Conservation (phyloP, 2,797 vertebrate genomes). For the Hirundo rustica region DNA sequence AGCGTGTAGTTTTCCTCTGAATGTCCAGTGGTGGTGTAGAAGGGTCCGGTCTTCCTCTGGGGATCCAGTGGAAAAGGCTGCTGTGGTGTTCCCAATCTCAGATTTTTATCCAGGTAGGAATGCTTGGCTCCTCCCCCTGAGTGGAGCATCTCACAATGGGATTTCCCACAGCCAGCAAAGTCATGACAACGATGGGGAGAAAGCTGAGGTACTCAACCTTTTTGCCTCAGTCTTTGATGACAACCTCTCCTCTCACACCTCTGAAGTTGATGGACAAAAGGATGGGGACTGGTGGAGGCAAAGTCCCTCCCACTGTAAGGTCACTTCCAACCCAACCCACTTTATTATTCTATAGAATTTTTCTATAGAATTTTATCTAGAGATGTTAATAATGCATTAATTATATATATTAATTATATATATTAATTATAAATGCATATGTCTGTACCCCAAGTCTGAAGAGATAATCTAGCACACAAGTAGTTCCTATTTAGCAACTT, state of each 20-base stretch:
- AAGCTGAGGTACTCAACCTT: neutral
- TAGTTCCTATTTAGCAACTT: neutral
- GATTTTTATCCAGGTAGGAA: too few relatives aligned
- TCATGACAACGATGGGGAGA: neutral
- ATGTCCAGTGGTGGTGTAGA: neutral
- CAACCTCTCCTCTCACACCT: neutral
- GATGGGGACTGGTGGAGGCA: neutral
- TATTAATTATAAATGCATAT: too few relatives aligned
- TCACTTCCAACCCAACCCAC: neutral
- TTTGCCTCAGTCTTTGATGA: neutral
- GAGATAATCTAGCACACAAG: neutral
- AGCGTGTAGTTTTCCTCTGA: too few relatives aligned
- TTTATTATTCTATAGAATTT: neutral
- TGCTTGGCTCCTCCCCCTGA: too few relatives aligned
- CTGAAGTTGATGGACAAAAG: neutral
- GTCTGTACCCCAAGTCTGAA: neutral
- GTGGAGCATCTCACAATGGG: too few relatives aligned
- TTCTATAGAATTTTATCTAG: neutral
- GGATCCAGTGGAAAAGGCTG: neutral
- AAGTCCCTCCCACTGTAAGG: neutral
- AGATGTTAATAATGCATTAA: neutral
- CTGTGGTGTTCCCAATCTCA: too few relatives aligned
- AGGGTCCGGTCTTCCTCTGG: neutral
- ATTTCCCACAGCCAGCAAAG: neutral
- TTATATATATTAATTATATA: too few relatives aligned